These are phyloP conservation scores for Passer montanus DNA, from an alignment of 2,113 vertebrate species.

Conservation along the genomic window DNA sequence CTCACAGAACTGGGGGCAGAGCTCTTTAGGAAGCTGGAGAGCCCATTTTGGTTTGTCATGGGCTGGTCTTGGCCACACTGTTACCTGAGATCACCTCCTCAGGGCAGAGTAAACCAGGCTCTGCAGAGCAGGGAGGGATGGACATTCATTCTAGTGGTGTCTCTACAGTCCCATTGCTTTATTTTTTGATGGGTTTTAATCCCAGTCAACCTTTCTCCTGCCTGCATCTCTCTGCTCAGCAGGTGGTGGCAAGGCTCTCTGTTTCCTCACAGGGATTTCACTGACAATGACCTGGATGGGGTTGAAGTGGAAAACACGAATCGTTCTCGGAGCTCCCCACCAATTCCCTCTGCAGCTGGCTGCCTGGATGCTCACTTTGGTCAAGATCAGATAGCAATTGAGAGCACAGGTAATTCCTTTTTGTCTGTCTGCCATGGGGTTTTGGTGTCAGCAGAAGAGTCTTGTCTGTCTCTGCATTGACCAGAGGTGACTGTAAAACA, in stretches of 20 bases:
- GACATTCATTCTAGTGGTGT: background rate
- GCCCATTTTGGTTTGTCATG: background rate
- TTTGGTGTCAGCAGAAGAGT: background rate
- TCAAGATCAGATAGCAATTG: constrained; percentile 72
- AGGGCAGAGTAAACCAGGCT: background rate
- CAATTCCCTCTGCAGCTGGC: constrained; percentile 60
- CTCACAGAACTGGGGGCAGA: background rate
- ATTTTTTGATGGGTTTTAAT: background rate
- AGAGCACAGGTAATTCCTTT: constrained; percentile 71
- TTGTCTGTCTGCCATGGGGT: background rate
- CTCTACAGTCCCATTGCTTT: background rate
- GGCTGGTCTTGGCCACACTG: background rate
- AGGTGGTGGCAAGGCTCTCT: background rate
- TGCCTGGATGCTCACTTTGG: constrained; percentile 73
- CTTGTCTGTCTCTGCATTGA: background rate
- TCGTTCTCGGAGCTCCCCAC: constrained; percentile 70
- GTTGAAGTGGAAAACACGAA: constrained; percentile 78
- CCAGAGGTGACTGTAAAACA: background rate
- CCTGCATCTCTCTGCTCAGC: background rate
- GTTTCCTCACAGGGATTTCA: constrained; percentile 78
- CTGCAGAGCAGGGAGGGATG: background rate
- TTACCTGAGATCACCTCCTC: background rate
- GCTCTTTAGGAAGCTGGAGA: background rate
- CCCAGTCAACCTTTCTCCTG: background rate
- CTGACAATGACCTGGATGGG: constrained; percentile 83